These are phyloP conservation scores for Peribatodes rhomboidaria DNA, from an alignment of 2,888 invertebrate species.

Conservation along the genomic window DNA sequence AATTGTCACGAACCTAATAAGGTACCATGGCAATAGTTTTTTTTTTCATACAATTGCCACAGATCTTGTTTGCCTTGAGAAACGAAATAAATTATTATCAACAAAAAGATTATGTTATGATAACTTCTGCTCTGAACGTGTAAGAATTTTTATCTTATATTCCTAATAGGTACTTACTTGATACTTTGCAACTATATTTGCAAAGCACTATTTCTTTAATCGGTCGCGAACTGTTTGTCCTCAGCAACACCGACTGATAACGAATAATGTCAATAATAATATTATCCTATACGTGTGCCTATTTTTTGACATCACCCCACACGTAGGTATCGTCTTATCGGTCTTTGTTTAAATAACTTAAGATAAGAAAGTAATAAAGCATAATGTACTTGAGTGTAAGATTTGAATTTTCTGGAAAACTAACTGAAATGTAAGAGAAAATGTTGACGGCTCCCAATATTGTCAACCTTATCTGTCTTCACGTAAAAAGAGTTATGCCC, in stretches of 20 bases:
- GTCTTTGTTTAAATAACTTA: slow-evolving; percentile 50
- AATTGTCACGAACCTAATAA: no score
- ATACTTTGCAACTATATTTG: slow-evolving; percentile 9
- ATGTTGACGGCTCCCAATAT: neutral
- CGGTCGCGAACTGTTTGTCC: slow-evolving; percentile 49
- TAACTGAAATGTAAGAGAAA: slow-evolving; percentile 1
- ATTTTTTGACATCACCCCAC: slow-evolving; percentile 52
- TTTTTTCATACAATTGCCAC: no score
- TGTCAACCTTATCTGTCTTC: no score
- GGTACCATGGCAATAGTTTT: neutral
- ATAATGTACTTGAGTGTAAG: neutral
- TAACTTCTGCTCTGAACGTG: neutral
- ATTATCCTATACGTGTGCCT: slow-evolving; percentile 55
- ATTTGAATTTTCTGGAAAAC: slow-evolving; percentile 3
- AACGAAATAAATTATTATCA: neutral
- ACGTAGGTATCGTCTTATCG: slow-evolving; percentile 54
- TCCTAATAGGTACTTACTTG: neutral
- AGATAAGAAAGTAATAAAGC: slow-evolving; percentile 23
- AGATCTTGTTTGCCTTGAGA: no score
- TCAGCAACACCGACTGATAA: slow-evolving; percentile 54
- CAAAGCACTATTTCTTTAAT: slow-evolving; percentile 32
- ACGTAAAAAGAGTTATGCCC: no score
- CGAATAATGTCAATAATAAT: slow-evolving; percentile 56
- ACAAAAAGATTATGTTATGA: neutral
- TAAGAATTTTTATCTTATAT: neutral